Conservation (phyloP, 1,140 invertebrate genomes). For the Zaprionus taronus region DNA sequence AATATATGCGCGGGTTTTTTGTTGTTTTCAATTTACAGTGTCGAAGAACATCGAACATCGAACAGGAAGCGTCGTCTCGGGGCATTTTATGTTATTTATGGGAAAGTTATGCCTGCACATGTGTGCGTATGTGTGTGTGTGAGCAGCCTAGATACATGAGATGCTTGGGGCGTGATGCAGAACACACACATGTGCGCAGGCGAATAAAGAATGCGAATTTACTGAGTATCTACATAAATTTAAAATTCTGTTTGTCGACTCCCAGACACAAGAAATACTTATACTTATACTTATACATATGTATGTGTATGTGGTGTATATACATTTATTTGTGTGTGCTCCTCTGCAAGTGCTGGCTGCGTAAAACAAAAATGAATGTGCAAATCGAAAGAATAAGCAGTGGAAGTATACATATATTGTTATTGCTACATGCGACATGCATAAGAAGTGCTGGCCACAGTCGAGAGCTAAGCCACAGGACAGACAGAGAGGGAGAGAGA, state of each 20-base stretch:
- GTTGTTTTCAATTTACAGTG: constrained; percentile 72
- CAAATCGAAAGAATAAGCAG: constrained; percentile 75
- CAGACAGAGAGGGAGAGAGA: background rate
- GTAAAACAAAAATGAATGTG: constrained; percentile 60
- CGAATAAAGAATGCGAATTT: constrained; percentile 46
- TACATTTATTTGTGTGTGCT: background rate
- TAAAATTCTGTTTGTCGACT: constrained; percentile 55
- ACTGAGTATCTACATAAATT: constrained; percentile 61
- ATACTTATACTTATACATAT: background rate
- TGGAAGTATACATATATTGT: constrained; percentile 72
- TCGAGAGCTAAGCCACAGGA: background rate
- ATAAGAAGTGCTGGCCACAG: constrained; percentile 63
- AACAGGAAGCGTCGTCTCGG: constrained; percentile 55
- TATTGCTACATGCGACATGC: constrained; percentile 78
- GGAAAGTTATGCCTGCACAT: constrained; percentile 48
- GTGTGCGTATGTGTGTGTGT: constrained; percentile 14
- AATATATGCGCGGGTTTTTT: constrained; percentile 61
- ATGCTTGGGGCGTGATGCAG: constrained; percentile 1
- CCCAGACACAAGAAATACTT: constrained; percentile 31
- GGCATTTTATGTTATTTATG: constrained; percentile 75
- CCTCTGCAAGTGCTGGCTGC: constrained; percentile 40
- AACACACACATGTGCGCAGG: constrained; percentile 39
- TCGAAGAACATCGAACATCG: constrained; percentile 25
- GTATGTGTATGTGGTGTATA: too few relatives aligned
- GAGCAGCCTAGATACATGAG: constrained; percentile 7